Evolutionary conservation across 1,140 invertebrate species (phyloP).

Genomic region (Neodiprion pinetum): DNA sequence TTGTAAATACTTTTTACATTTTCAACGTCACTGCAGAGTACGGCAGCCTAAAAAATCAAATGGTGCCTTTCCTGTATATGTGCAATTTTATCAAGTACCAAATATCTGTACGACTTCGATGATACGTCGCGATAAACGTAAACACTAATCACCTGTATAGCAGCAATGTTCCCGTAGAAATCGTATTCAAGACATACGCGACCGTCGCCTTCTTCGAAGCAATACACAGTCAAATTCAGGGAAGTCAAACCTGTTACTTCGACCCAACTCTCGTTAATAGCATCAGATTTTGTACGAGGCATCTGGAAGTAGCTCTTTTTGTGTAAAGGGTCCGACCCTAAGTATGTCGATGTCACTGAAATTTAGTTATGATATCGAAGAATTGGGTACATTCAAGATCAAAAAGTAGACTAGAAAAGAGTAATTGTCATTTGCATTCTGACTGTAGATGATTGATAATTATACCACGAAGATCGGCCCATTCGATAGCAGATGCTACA

Average conservation of each 20-base stretch:
- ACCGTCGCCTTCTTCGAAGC: conserved; percentile 39
- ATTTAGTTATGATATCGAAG: neutral
- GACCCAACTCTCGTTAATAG: conserved; percentile 51
- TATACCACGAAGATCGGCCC: neutral
- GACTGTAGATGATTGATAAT: neutral
- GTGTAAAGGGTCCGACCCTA: conserved; percentile 20
- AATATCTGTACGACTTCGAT: neutral
- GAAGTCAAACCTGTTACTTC: conserved; percentile 48
- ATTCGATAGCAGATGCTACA: neutral
- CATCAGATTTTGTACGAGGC: conserved; percentile 52
- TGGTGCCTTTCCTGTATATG: too few species aligned
- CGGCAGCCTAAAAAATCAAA: conserved; percentile 48
- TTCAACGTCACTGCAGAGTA: conserved; percentile 23
- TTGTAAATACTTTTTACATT: neutral
- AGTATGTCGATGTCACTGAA: neutral
- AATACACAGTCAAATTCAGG: conserved; percentile 50
- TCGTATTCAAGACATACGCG: conserved; percentile 53
- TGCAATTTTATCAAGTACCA: neutral
- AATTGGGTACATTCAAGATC: too few species aligned
- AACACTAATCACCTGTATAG: conserved; percentile 31
- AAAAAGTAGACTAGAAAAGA: too few species aligned
- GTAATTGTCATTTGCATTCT: too few species aligned
- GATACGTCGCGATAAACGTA: neutral
- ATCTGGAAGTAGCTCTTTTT: conserved; percentile 58
- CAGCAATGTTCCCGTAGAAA: conserved; percentile 55